A percentile compares a stretch with the other conserved stretches of the same genome.
Conservation (phyloP, 2,888 invertebrate species). For the Neoitamus cyanurus region DNA sequence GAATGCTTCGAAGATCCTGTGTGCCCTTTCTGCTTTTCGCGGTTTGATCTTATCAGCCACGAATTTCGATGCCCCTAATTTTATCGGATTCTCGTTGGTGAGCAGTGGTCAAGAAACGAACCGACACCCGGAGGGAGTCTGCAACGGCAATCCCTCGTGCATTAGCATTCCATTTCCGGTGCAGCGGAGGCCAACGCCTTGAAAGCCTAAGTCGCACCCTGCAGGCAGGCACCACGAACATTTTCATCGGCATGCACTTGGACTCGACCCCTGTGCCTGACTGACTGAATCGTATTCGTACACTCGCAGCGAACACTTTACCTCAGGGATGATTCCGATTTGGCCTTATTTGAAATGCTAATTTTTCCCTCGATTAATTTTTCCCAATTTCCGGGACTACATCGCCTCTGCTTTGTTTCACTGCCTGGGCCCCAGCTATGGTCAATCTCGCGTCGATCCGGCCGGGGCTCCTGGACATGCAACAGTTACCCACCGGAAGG, state of each 20-base stretch:
- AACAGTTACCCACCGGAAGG: constrained; percentile 37
- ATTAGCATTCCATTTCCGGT: background rate
- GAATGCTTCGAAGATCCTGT: too few species aligned
- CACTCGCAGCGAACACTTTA: background rate
- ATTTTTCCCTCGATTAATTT: constrained; percentile 38
- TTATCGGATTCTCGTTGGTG: background rate
- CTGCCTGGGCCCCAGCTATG: background rate
- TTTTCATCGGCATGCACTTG: background rate
- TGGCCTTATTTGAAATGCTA: constrained; percentile 20
- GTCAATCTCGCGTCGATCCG: background rate
- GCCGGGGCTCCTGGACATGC: constrained; percentile 4
- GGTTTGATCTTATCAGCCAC: background rate
- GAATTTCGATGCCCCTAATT: background rate
- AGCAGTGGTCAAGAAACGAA: background rate
- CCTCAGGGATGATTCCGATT: constrained; percentile 9
- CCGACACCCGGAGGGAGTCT: background rate
- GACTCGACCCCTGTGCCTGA: background rate
- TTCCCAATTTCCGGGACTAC: constrained; percentile 13
- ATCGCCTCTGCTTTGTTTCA: background rate
- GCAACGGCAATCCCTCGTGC: background rate
- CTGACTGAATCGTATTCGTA: too few species aligned
- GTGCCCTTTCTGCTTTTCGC: too few species aligned
- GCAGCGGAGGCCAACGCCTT: background rate
- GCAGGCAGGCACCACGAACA: background rate
- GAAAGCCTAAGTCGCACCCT: background rate